phyloP scores from a whole-genome alignment of 2,888 invertebrate species.

The Diarsia rubi region DNA sequence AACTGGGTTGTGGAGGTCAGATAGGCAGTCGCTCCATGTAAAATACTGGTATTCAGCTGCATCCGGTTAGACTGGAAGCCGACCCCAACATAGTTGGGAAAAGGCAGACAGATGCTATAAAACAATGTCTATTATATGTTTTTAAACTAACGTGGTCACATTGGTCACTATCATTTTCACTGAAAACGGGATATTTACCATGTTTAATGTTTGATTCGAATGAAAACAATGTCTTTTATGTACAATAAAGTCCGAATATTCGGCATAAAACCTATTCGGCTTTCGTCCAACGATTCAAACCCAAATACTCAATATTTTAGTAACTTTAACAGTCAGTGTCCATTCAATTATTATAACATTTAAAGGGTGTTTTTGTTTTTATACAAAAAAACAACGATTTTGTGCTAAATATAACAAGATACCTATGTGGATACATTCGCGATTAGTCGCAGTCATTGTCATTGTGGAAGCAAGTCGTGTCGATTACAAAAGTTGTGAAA shows the following conservation, averaged over 20 bases:
- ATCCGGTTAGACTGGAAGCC: background rate
- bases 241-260: no score
- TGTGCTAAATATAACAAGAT: slow-evolving; percentile 62
- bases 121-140: background rate
- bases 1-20: background rate
- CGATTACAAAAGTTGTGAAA: background rate
- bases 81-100: background rate
- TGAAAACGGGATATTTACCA: no score
- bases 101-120: background rate
- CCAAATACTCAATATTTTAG: slow-evolving; percentile 25
- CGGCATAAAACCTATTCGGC: slow-evolving; percentile 7
- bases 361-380: slow-evolving; percentile 7
- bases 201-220: no score
- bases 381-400: slow-evolving; percentile 43
- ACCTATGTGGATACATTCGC: slow-evolving; percentile 47
- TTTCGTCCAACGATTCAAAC: background rate
- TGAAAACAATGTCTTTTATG: no score
- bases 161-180: no score
- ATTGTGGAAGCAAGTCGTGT: background rate
- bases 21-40: background rate
- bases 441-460: slow-evolving; percentile 28
- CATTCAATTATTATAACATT: slow-evolving; percentile 40
- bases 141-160: no score
- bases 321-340: slow-evolving; percentile 21
- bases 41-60: background rate